Conservation (phyloP, 2,797 vertebrate species). For the Staurois parvus region DNA sequence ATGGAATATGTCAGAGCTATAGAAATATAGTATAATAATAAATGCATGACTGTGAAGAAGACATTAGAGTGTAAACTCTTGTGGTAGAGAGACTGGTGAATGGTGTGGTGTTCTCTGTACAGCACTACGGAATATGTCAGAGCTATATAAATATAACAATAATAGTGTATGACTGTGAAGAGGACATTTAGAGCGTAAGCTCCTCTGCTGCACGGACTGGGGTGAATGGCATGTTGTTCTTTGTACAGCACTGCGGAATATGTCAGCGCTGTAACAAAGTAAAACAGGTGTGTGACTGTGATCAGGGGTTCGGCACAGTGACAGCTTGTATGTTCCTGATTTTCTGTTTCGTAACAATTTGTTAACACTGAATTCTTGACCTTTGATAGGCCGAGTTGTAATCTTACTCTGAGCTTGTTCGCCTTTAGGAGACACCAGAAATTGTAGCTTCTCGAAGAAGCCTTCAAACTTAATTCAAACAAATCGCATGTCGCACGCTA, state of each 20-base stretch:
- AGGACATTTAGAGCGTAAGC: no score
- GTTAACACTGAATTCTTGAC: background rate
- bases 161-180: no score
- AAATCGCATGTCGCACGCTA: constrained; percentile 49
- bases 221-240: background rate
- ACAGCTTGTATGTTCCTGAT: background rate
- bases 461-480: constrained; percentile 45
- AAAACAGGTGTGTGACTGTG: no score
- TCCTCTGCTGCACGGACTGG: no score
- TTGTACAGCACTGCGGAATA: background rate
- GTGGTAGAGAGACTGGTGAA: no score
- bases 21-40: no score
- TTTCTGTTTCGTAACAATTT: background rate
- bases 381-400: background rate
- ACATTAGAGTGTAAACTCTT: no score
- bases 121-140: no score
- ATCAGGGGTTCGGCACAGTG: background rate
- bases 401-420: constrained; percentile 42
- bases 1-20: no score
- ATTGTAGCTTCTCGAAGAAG: constrained; percentile 11
- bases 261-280: background rate
- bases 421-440: constrained; percentile 32
- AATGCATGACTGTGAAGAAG: no score
- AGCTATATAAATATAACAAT: no score
- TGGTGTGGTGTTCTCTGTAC: no score